Base-by-base conservation (phyloP, 2,113 vertebrate genomes). In the Oceanites oceanicus region DNA sequence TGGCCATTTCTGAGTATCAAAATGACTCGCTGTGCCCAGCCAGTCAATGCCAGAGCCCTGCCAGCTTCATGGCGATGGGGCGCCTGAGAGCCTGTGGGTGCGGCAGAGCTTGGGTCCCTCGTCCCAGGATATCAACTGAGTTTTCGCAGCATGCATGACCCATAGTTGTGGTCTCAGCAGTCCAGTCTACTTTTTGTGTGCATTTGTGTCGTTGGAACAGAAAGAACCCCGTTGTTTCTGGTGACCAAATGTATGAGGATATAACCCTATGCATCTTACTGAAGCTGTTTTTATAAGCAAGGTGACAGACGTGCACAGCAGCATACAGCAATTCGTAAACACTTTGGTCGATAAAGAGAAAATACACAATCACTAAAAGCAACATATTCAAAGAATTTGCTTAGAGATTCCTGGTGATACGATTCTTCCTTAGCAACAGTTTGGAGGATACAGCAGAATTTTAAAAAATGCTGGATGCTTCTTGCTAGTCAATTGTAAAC, bases 11-110 rank as follows among this genome's bases (percentile, higher is more conserved):
- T 61, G 40, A 36, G 4, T 21, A 68, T 19, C 45, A 27, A 22
- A 89, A n/a, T 8, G 11, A 36, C 22, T 38, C 2, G 0, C 13
- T 49, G 38, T 32, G 29, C 27, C 10, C n/a, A 2, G 1, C 8
- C 38, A 20, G 5, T 14, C 78, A 36, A 61, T 26, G 52, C 18
- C 56, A 56, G 42, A 83, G 38, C 53, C 21, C 32, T 55, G 38
- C 13, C 29, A 22, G 8, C 27, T 59, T 38, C 40, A 8, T 3
- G 25, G 75, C 0, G 0, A 36, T 9, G 8, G 16, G 44, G 20
- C 1, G 0, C 13, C n/a, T 3, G 3, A 82, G 42, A 22, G 38
- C 29, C 58, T 18, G 42, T 16, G 30, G 58, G 29, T 6, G 22
- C 20, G 4, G 36, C 34, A 66, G 55, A 82, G 15, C 12, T 67